phyloP scores from a whole-genome alignment of 2,113 vertebrate species.

The Myrmecobius fasciatus region DNA sequence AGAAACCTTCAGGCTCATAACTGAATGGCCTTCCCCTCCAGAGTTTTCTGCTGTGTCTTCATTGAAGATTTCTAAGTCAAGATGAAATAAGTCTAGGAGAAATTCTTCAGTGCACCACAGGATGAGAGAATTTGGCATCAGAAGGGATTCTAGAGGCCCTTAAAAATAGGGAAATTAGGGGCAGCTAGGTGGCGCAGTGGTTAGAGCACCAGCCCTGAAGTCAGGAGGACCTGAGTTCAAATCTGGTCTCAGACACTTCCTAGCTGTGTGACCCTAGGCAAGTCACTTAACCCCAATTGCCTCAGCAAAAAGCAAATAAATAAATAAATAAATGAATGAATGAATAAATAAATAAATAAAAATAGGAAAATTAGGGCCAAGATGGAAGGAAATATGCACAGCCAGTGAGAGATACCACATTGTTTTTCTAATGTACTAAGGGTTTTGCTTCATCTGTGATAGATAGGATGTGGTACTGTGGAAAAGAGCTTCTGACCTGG shows the following conservation, averaged over 20 bases:
- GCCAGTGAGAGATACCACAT: neutral
- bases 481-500: neutral
- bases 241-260: too few species aligned
- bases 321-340: too few species aligned
- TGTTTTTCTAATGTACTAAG: neutral
- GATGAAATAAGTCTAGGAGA: neutral
- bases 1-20: neutral
- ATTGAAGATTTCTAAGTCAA: neutral
- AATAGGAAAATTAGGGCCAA: conserved; percentile 18
- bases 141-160: neutral
- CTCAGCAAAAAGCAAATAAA: too few species aligned
- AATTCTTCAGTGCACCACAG: too few species aligned
- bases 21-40: neutral
- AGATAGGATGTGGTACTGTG: neutral
- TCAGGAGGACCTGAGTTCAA: too few species aligned
- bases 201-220: too few species aligned
- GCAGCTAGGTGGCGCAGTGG: too few species aligned
- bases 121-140: neutral
- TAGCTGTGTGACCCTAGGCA: too few species aligned
- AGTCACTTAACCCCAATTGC: too few species aligned
- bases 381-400: conserved; percentile 2
- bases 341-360: too few species aligned
- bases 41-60: too few species aligned
- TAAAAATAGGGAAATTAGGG: conserved; percentile 18
- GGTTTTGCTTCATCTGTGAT: neutral